Percentiles rank a stretch among this genome's conserved stretches.
These are phyloP conservation scores for Spilogale gracilis DNA, from an alignment of 2,113 vertebrate genomes.

Conservation along the genomic window DNA sequence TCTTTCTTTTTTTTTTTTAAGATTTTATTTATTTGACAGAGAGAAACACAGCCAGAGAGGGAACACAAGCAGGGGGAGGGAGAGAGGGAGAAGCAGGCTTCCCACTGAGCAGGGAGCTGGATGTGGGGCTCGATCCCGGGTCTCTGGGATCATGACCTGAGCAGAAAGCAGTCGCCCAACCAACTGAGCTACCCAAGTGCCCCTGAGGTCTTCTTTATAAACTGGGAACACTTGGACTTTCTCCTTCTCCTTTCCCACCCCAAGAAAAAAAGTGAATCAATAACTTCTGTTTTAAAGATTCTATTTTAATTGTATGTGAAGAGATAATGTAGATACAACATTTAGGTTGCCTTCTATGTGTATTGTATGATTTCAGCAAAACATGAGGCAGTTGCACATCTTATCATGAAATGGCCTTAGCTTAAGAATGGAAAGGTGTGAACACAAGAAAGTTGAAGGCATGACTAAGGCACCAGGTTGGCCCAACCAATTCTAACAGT, in stretches of 20 bases:
- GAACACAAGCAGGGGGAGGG: too few species aligned
- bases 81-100: too few species aligned
- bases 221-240: background rate
- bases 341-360: background rate
- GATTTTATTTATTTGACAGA: too few species aligned
- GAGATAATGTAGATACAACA: too few species aligned
- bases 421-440: accelerated
- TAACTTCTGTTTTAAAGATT: background rate
- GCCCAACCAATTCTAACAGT: accelerated
- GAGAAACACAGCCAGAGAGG: too few species aligned
- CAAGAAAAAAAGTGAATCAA: background rate
- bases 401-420: accelerated
- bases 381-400: accelerated
- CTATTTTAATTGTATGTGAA: background rate
- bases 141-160: too few species aligned
- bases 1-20: too few species aligned
- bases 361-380: too few species aligned
- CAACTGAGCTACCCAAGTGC: too few species aligned
- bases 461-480: accelerated
- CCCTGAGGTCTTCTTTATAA: background rate
- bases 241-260: accelerated
- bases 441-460: background rate
- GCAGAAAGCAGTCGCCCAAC: too few species aligned
- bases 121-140: too few species aligned
- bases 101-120: too few species aligned